Evolutionary conservation across 37 sponge, comb jelly and placozoan species (phyloP).

Genomic region (Agelas oroides): DNA sequence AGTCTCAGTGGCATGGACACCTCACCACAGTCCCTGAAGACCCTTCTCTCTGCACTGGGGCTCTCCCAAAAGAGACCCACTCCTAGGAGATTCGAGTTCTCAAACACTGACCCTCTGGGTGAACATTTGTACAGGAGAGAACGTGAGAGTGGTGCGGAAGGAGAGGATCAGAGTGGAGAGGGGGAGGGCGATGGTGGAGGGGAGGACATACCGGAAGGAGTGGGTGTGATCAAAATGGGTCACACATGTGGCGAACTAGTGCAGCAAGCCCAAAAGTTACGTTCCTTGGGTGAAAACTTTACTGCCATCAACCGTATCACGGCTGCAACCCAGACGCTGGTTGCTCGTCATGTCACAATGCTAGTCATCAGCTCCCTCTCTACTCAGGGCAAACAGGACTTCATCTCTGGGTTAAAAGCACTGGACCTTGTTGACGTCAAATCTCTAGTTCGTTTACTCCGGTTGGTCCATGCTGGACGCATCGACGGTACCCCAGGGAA

Average conservation of each 20-base stretch:
- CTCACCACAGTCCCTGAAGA: constrained; percentile 23
- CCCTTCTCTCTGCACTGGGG: constrained; percentile 66
- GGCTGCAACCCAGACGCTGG: constrained; percentile 30
- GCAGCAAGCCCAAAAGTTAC: constrained; percentile 42
- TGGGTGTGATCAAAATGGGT: constrained; percentile 1
- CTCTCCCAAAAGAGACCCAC: constrained; percentile 41
- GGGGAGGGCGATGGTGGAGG: neutral
- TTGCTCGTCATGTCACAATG: constrained; percentile 32
- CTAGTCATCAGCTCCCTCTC: constrained; percentile 29
- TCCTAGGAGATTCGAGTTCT: constrained; percentile 28
- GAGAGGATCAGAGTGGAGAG: neutral
- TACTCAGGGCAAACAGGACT: neutral
- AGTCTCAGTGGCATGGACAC: constrained; percentile 37
- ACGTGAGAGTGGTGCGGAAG: neutral
- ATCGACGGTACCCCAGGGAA: constrained; percentile 46
- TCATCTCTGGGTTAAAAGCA: constrained; percentile 12
- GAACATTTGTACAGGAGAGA: constrained; percentile 4
- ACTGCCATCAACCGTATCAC: constrained; percentile 38
- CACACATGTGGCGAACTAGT: constrained; percentile 12
- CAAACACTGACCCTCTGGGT: constrained; percentile 46
- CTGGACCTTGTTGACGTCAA: constrained; percentile 29
- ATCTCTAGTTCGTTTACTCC: constrained; percentile 36
- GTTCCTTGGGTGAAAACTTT: constrained; percentile 30
- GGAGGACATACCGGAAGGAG: neutral
- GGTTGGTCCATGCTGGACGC: constrained; percentile 69